A percentile compares a stretch with the other conserved stretches of the same genome.
These are phyloP conservation scores for Heliconius melpomene DNA, from an alignment of 1,140 invertebrate genomes.

Conservation along the genomic window DNA sequence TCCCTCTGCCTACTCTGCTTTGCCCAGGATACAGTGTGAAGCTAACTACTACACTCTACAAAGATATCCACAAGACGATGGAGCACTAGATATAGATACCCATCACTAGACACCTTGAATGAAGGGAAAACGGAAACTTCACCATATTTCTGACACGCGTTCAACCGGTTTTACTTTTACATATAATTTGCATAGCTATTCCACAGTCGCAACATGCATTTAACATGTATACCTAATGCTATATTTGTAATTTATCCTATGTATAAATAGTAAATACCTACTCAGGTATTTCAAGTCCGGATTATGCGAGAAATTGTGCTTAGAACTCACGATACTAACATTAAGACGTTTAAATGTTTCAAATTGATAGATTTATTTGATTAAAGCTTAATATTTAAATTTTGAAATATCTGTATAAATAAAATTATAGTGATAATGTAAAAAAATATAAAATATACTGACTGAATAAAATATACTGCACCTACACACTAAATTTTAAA, in stretches of 20 bases:
- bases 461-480: no score
- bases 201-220: slow-evolving; percentile 3
- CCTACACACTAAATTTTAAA: no score
- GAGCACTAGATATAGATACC: not conserved
- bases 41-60: not conserved
- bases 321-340: not conserved
- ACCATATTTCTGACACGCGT: slow-evolving; percentile 16
- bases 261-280: slow-evolving; percentile 12
- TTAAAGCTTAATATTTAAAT: not conserved
- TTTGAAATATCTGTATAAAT: not conserved
- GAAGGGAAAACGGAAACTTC: slow-evolving; percentile 3
- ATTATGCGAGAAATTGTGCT: not conserved
- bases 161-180: slow-evolving; percentile 25
- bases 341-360: not conserved
- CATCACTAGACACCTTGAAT: not conserved
- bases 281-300: not conserved
- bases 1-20: no score
- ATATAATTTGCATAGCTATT: slow-evolving; percentile 18
- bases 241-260: slow-evolving; percentile 12
- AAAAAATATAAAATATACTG: no score
- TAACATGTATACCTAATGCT: slow-evolving; percentile 10
- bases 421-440: not conserved
- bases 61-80: not conserved
- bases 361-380: not conserved
- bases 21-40: no score